These are phyloP conservation scores for Acestrorhynchus altus DNA, from an alignment of 2,797 vertebrate genomes.

Conservation along the genomic window DNA sequence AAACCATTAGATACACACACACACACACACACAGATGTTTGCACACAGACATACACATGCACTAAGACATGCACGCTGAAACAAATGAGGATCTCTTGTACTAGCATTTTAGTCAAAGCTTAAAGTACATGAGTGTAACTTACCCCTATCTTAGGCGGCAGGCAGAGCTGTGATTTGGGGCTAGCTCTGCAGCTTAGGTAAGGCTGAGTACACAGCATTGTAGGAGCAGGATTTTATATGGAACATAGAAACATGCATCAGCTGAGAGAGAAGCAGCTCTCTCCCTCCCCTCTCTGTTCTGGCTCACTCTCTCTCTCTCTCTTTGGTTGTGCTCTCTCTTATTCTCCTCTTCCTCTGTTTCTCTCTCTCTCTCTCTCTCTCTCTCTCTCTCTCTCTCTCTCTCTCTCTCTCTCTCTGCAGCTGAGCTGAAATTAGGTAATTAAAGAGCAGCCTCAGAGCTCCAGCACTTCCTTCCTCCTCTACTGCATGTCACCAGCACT, in stretches of 20 bases:
- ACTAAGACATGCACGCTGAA: constrained; percentile 8
- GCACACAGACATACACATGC: constrained; percentile 15
- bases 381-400: constrained; percentile 22
- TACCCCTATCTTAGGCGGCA: constrained; percentile 69
- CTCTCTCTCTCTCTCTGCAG: constrained; percentile 49
- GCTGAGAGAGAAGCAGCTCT: constrained; percentile 39
- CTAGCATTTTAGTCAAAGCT: not conserved
- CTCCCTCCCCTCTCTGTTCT: constrained; percentile 29
- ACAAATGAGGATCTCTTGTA: constrained; percentile 20
- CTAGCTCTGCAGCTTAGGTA: constrained; percentile 71
- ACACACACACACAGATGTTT: not conserved
- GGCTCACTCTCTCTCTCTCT: constrained; percentile 28
- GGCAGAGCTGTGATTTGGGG: constrained; percentile 67
- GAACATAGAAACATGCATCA: constrained; percentile 68
- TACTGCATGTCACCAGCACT: constrained; percentile 64
- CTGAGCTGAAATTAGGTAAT: constrained; percentile 69
- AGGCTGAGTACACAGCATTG: constrained; percentile 76
- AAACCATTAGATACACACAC: constrained; percentile 10
- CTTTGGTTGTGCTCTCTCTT: constrained; percentile 32
- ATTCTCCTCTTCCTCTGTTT: constrained; percentile 30
- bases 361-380: constrained; percentile 15
- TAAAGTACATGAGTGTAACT: constrained; percentile 61
- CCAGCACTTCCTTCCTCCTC: constrained; percentile 66
- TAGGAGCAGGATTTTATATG: constrained; percentile 62
- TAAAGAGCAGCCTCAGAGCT: constrained; percentile 67